Conservation (phyloP, 1,140 invertebrate genomes). For the Musca domestica region DNA sequence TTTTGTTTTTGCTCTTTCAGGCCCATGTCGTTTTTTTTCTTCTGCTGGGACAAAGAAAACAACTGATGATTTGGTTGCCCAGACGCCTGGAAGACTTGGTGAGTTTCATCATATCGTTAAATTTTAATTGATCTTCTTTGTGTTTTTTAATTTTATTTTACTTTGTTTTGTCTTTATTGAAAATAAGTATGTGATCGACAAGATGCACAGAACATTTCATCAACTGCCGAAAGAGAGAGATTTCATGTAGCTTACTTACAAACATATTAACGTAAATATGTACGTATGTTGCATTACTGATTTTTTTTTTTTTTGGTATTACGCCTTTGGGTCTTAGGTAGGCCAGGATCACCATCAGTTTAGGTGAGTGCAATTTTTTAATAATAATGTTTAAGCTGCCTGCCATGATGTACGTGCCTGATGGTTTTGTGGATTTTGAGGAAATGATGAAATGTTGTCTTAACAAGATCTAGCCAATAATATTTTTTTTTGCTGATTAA, state of each 20-base stretch:
- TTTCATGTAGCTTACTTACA: not conserved
- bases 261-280: no score
- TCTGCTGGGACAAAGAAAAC: no score
- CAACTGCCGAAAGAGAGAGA: not conserved
- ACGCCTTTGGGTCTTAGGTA: not conserved
- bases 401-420: not conserved
- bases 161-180: conserved; percentile 9
- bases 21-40: not conserved
- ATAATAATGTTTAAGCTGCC: conserved; percentile 16
- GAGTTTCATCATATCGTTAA: conserved; percentile 46
- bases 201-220: no score
- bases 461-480: conserved; percentile 26
- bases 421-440: no score
- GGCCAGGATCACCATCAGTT: not conserved
- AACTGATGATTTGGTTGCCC: not conserved
- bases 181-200: conserved; percentile 3
- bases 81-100: not conserved
- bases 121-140: conserved; percentile 53
- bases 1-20: not conserved
- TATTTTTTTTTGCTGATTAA: conserved; percentile 5
- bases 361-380: conserved; percentile 6
- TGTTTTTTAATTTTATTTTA: no score
- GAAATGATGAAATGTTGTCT: conserved; percentile 24
- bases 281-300: not conserved
- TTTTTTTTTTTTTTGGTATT: conserved; percentile 1